These are phyloP conservation scores for Synergus umbraculus DNA, from an alignment of 2,888 invertebrate species.

Conservation along the genomic window DNA sequence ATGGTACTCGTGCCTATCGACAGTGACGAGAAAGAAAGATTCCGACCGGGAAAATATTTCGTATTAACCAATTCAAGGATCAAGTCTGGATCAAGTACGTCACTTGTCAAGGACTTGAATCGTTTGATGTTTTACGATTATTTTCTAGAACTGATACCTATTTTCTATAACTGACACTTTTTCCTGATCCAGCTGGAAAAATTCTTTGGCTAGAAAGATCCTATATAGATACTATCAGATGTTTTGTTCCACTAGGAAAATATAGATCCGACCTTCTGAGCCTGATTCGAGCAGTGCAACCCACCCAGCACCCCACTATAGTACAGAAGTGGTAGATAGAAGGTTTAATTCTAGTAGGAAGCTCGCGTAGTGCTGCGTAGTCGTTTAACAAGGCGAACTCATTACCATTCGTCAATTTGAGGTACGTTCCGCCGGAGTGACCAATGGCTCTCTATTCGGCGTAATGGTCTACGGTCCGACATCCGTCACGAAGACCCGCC, in stretches of 20 bases:
- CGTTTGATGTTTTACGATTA: no score
- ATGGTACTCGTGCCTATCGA: conserved; percentile 48
- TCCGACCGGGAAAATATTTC: background rate
- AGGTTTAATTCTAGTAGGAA: conserved; percentile 65
- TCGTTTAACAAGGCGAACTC: conserved; percentile 77
- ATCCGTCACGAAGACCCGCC: conserved; percentile 74
- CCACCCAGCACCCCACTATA: background rate
- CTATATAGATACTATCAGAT: no score
- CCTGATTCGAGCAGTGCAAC: background rate
- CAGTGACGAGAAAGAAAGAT: conserved; percentile 39
- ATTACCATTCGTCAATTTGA: conserved; percentile 78
- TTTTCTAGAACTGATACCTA: no score
- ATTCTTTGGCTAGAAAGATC: no score
- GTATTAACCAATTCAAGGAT: background rate
- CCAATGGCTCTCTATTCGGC: conserved; percentile 77
- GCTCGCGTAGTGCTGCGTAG: conserved; percentile 62
- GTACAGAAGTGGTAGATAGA: conserved; percentile 18
- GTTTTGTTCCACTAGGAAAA: no score
- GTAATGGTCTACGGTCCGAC: conserved; percentile 75
- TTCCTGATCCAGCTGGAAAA: no score
- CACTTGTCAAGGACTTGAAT: background rate
- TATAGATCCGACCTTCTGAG: background rate
- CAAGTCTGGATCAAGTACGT: background rate
- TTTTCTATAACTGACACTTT: background rate
- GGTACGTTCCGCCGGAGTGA: conserved; percentile 75